phyloP scores from a whole-genome alignment of 2,888 invertebrate species.

The Drosophila phalerata region DNA sequence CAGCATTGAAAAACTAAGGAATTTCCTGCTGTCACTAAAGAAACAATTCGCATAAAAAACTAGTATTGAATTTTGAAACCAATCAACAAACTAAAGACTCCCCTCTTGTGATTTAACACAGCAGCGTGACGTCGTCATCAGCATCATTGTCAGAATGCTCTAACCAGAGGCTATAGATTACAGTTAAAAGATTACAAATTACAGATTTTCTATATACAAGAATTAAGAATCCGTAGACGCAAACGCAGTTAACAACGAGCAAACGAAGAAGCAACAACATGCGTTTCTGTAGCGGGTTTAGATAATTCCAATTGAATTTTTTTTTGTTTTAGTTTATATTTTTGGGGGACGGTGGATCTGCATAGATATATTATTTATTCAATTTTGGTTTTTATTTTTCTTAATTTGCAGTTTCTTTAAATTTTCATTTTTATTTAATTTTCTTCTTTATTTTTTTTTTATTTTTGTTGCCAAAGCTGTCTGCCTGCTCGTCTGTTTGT shows the following conservation, averaged over 20 bases:
- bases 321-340: not conserved
- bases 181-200: slow-evolving; percentile 26
- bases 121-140: not conserved
- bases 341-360: slow-evolving; percentile 53
- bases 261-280: slow-evolving; percentile 43
- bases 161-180: slow-evolving; percentile 15
- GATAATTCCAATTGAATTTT: slow-evolving; percentile 13
- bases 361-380: not conserved
- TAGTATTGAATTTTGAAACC: not conserved
- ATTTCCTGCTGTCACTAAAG: no score
- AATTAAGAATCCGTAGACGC: slow-evolving; percentile 24
- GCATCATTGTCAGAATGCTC: slow-evolving; percentile 1
- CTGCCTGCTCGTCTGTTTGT: slow-evolving; percentile 5
- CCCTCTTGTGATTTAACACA: not conserved
- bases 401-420: slow-evolving; percentile 2
- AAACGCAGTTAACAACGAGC: slow-evolving; percentile 11
- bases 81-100: slow-evolving; percentile 2
- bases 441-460: slow-evolving; percentile 2
- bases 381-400: slow-evolving; percentile 1
- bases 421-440: not conserved
- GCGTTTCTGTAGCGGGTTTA: slow-evolving; percentile 7
- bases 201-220: slow-evolving; percentile 41
- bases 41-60: slow-evolving; percentile 8
- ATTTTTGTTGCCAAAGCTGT: slow-evolving; percentile 13
- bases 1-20: slow-evolving; percentile 2